A percentile compares a stretch with the other conserved stretches of the same genome.
These are phyloP conservation scores for Drepana falcataria DNA, from an alignment of 2,888 invertebrate species.

Conservation along the genomic window DNA sequence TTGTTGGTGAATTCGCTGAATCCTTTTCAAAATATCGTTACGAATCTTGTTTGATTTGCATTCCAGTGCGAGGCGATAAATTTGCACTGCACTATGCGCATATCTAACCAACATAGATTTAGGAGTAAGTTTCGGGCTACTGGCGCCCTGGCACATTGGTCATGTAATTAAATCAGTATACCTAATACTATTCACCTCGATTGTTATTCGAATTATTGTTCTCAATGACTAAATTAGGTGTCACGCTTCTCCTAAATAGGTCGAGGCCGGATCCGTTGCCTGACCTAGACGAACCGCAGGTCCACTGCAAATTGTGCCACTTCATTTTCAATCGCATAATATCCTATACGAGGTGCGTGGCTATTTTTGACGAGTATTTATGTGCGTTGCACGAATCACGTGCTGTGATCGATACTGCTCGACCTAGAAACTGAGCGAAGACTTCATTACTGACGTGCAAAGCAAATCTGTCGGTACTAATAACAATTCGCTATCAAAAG, in stretches of 20 bases:
- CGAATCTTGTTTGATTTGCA: neutral
- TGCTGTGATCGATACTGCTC: neutral
- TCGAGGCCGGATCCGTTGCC: conserved; percentile 52
- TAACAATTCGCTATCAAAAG: neutral
- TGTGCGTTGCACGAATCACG: neutral
- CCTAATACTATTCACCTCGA: neutral
- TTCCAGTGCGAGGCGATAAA: neutral
- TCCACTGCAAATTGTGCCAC: conserved; percentile 22
- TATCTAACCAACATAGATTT: neutral
- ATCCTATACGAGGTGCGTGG: neutral
- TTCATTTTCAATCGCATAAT: conserved; percentile 29
- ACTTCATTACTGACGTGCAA: neutral
- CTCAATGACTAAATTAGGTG: conserved; percentile 56
- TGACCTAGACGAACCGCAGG: conserved; percentile 37
- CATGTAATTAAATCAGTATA: neutral
- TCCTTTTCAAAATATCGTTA: neutral
- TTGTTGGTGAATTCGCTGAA: neutral
- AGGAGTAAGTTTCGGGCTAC: no score
- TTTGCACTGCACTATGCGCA: neutral
- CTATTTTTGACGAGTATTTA: neutral
- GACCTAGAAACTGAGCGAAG: neutral
- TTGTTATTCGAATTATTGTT: conserved; percentile 36
- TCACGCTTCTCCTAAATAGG: conserved; percentile 47
- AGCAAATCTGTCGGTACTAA: neutral
- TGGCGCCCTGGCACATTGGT: neutral